Evolutionary conservation across 2,888 invertebrate genomes (phyloP).

Genomic region (Mythimna vitellina): DNA sequence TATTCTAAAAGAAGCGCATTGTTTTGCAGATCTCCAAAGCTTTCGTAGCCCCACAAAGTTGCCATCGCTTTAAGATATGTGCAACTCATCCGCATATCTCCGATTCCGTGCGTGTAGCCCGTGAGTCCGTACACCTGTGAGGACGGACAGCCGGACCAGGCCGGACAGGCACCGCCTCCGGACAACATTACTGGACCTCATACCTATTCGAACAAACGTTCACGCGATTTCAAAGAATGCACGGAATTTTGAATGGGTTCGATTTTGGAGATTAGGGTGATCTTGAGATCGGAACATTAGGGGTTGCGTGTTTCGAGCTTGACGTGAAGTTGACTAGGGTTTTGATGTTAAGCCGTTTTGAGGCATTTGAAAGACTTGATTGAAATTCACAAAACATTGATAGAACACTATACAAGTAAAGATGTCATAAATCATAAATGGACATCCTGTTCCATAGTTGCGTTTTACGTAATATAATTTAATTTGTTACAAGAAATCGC

Average conservation of each 20-base stretch:
- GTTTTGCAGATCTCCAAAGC: constrained; percentile 7
- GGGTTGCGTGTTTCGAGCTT: constrained; percentile 28
- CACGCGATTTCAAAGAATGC: constrained; percentile 62
- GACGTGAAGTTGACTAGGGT: constrained; percentile 10
- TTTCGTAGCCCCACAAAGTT: constrained; percentile 32
- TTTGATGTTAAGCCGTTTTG: neutral
- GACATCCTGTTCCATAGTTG: neutral
- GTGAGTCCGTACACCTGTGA: constrained; percentile 53
- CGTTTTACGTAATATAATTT: neutral
- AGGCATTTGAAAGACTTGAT: neutral
- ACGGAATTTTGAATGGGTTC: constrained; percentile 49
- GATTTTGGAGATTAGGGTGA: constrained; percentile 50
- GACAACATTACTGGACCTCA: constrained; percentile 57
- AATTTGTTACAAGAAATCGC: constrained; percentile 28
- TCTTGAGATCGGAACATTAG: constrained; percentile 14
- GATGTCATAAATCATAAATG: neutral
- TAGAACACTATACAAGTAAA: neutral
- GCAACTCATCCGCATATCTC: constrained; percentile 54
- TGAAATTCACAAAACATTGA: neutral
- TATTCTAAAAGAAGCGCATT: too few relatives aligned
- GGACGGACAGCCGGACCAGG: constrained; percentile 44
- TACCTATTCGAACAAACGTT: constrained; percentile 45
- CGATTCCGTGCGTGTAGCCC: constrained; percentile 58
- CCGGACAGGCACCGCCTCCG: constrained; percentile 55
- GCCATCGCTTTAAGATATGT: constrained; percentile 44